Percentiles rank a stretch among this genome's conserved stretches.
phyloP scores from a whole-genome alignment of 2,113 vertebrate species.

The Protomyctophum bolini region DNA sequence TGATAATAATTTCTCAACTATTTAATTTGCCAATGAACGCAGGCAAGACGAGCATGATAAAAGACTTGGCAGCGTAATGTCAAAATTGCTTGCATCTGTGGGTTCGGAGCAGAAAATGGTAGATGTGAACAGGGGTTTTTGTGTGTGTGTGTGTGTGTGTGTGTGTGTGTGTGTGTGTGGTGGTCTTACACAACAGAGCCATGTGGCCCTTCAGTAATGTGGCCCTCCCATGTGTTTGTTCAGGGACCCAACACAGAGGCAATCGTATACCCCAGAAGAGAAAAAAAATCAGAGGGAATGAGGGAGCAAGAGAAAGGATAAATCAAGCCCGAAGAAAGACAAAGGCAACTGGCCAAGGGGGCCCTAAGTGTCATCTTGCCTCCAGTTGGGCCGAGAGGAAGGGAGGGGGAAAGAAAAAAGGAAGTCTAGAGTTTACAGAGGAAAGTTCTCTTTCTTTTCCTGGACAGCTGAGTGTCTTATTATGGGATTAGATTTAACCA shows the following conservation, averaged over 20 bases:
- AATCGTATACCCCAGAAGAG: constrained; percentile 55
- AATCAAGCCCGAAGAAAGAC: constrained; percentile 69
- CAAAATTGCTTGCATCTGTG: constrained; percentile 64
- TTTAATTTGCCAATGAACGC: constrained; percentile 33
- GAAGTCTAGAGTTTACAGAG: constrained; percentile 75
- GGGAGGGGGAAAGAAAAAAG: constrained; percentile 58
- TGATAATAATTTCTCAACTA: constrained; percentile 28
- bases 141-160: constrained; percentile 9
- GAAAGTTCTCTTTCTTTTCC: constrained; percentile 80
- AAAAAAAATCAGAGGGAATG: constrained; percentile 35
- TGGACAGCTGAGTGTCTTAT: constrained; percentile 85
- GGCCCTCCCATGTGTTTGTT: constrained; percentile 53
- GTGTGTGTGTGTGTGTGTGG: neutral
- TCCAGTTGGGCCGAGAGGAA: constrained; percentile 64
- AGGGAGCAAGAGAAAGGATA: constrained; percentile 55
- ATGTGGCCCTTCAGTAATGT: constrained; percentile 27
- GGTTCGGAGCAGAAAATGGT: constrained; percentile 36
- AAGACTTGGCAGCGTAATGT: constrained; percentile 37
- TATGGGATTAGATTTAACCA: constrained; percentile 85
- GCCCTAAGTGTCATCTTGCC: constrained; percentile 72
- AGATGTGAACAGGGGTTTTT: neutral
- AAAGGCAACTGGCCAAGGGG: constrained; percentile 72
- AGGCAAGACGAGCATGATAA: constrained; percentile 27
- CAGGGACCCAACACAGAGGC: constrained; percentile 57
- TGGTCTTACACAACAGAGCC: constrained; percentile 17